These are phyloP conservation scores for Ptilodon capucinus DNA, from an alignment of 2,888 invertebrate species.

Conservation along the genomic window DNA sequence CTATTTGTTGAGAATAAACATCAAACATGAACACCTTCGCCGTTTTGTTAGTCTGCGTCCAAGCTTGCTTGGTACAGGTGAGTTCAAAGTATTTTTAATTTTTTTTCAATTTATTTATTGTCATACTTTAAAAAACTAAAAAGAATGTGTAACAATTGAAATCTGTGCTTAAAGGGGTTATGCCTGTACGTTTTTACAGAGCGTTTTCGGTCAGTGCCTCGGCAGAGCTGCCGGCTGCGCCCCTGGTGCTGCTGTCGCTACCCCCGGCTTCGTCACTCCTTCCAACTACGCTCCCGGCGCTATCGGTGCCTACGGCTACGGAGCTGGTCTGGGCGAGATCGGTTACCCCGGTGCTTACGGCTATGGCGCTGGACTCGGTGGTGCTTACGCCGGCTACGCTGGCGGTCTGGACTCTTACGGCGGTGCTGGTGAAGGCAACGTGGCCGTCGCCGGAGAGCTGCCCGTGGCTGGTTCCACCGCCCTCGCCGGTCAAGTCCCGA, in stretches of 20 bases:
- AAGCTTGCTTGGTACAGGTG: slow-evolving; percentile 25
- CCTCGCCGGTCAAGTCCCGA: slow-evolving; percentile 44
- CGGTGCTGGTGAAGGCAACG: no score
- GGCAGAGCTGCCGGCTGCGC: slow-evolving; percentile 7
- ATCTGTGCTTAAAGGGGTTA: no score
- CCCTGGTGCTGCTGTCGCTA: slow-evolving; percentile 23
- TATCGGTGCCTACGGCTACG: neutral
- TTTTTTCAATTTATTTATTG: no score
- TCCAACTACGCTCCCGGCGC: neutral
- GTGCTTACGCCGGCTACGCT: slow-evolving; percentile 31
- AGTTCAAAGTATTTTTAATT: no score
- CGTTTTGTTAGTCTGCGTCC: slow-evolving; percentile 20
- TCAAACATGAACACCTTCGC: slow-evolving; percentile 18
- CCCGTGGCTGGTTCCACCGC: no score
- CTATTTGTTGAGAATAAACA: slow-evolving; percentile 4
- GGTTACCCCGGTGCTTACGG: slow-evolving; percentile 26
- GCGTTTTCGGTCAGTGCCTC: slow-evolving; percentile 17
- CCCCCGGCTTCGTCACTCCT: slow-evolving; percentile 18
- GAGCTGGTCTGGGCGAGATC: neutral
- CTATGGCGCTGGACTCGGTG: slow-evolving; percentile 18
- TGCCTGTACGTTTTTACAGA: no score
- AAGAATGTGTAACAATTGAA: no score
- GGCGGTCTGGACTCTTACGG: no score
- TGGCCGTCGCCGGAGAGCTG: no score
- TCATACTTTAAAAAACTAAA: no score